These are phyloP conservation scores for Campoplex capitator DNA, from an alignment of 2,888 invertebrate genomes.

Conservation along the genomic window DNA sequence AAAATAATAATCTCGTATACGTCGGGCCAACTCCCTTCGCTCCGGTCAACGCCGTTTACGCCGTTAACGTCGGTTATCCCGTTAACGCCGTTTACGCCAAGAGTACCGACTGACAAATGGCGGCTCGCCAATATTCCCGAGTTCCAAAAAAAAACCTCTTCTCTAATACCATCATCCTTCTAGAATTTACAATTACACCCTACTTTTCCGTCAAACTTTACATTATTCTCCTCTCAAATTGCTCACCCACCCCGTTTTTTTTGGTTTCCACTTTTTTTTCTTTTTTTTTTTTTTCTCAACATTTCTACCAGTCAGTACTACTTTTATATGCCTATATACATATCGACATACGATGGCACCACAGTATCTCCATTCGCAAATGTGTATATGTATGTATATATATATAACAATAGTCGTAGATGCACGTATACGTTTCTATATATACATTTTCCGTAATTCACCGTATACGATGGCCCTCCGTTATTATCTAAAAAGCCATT, in stretches of 20 bases:
- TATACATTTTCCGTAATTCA: neutral
- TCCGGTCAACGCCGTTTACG: neutral
- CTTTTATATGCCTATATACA: conserved; percentile 1
- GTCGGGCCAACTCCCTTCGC: conserved; percentile 76
- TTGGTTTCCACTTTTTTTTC: conserved; percentile 1
- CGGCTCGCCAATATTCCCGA: conserved; percentile 46
- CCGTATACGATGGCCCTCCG: too few species aligned
- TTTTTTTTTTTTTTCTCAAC: neutral
- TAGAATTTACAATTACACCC: neutral
- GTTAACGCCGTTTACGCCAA: conserved; percentile 20
- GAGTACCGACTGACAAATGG: conserved; percentile 59
- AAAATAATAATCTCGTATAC: conserved; percentile 53
- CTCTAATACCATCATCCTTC: neutral
- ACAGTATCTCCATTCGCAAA: neutral
- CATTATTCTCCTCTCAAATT: neutral
- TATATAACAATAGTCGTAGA: neutral
- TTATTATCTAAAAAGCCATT: neutral
- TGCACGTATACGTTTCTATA: neutral
- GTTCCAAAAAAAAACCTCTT: conserved; percentile 18
- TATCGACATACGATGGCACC: neutral
- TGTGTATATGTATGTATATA: neutral
- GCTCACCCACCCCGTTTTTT: neutral
- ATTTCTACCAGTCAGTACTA: neutral
- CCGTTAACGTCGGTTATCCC: neutral
- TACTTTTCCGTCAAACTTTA: neutral